Evolutionary conservation across 2,888 invertebrate species (phyloP).

Genomic region (Andrena haemorrhoa): DNA sequence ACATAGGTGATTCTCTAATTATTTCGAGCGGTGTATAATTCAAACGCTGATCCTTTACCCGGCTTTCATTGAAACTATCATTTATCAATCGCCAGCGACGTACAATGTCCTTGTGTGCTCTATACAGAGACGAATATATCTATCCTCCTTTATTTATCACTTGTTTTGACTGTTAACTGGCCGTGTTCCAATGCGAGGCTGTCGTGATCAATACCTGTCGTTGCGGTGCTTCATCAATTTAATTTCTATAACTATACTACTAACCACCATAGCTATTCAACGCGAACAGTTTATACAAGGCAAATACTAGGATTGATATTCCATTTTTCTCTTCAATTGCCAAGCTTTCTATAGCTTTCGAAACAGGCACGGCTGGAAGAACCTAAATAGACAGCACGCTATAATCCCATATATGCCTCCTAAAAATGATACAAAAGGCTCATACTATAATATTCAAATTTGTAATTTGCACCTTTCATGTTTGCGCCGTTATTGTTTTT

Average conservation of each 20-base stretch:
- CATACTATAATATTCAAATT: too few relatives aligned
- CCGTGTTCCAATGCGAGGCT: conserved; percentile 34
- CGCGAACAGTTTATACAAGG: background rate
- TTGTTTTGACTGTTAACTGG: conserved; percentile 41
- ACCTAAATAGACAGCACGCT: too few relatives aligned
- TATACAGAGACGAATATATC: conserved; percentile 27
- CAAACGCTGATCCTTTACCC: background rate
- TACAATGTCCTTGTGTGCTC: background rate
- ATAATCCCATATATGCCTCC: too few relatives aligned
- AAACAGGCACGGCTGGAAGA: background rate
- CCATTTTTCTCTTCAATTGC: background rate
- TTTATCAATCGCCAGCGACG: conserved; percentile 4
- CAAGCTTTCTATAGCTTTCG: background rate
- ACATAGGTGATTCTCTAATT: conserved; percentile 1
- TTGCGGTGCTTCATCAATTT: conserved; percentile 28
- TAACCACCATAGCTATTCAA: background rate
- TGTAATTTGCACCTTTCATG: too few relatives aligned
- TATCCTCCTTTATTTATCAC: conserved; percentile 28
- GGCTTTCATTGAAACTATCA: background rate
- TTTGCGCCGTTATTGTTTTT: too few relatives aligned
- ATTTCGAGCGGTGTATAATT: background rate
- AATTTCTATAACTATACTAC: conserved; percentile 20
- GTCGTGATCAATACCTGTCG: conserved; percentile 50
- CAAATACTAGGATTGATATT: background rate
- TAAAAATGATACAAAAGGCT: too few relatives aligned